These are phyloP conservation scores for Chiridota heheva DNA, from an alignment of 35 echinoderm and acorn worm species.

Conservation along the genomic window DNA sequence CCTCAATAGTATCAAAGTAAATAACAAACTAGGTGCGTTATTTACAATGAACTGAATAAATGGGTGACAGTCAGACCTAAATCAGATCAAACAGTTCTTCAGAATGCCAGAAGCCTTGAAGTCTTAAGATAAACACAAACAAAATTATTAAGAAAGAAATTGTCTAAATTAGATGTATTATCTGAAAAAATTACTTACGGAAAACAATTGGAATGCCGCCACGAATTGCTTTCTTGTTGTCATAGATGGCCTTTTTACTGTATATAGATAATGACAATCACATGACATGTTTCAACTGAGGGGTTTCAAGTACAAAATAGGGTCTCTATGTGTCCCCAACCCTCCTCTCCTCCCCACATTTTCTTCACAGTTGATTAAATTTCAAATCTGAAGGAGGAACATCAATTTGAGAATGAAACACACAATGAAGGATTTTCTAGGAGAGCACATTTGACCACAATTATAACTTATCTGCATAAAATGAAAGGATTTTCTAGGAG, in stretches of 20 bases:
- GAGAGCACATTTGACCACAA: not conserved
- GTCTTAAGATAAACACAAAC: too few relatives aligned
- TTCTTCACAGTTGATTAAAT: not conserved
- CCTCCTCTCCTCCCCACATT: not conserved
- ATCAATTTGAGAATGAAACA: not conserved
- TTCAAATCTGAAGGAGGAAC: not conserved
- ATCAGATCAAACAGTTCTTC: too few relatives aligned
- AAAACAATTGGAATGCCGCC: slow-evolving; percentile 95
- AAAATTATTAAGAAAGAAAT: too few relatives aligned
- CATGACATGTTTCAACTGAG: not conserved
- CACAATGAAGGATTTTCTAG: not conserved
- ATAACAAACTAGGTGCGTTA: too few relatives aligned
- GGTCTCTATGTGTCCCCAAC: not conserved
- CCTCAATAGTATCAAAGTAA: too few relatives aligned
- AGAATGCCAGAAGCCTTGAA: too few relatives aligned
- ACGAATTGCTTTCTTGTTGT: slow-evolving; percentile 98
- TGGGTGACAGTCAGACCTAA: too few relatives aligned
- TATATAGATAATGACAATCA: slow-evolving; percentile 6
- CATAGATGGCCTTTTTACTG: slow-evolving; percentile 86
- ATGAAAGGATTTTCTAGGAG: not conserved
- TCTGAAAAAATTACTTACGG: too few relatives aligned
- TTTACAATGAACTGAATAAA: too few relatives aligned
- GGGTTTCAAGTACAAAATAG: not conserved
- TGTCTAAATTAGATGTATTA: too few relatives aligned
- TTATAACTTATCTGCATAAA: not conserved